Evolutionary conservation across 2,888 invertebrate genomes (phyloP), one percentile per base, ranked within the genome.

Genomic region (Cistogaster globosa): DNA sequence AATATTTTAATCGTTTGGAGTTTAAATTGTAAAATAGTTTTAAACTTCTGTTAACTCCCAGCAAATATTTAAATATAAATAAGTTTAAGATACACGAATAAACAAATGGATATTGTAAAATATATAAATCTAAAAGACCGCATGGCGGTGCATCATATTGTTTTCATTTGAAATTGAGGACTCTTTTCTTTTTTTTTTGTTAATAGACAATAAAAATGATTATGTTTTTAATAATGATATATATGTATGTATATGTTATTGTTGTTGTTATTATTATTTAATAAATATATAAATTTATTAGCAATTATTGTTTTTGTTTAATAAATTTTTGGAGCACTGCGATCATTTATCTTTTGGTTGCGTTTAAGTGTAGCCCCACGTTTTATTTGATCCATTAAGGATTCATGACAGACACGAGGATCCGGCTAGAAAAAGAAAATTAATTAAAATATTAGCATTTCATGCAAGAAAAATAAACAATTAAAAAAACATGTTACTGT

Each of bases 321-420:
- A 91, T 95, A 96, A 92, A 97, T 97, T 93, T 97, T 96, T 38
- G 97, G 97, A 84, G 97, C 97, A 68, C 97, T 97, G 87, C 97
- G 94, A 92, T 97, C 97, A 93, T 93, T 93, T 84, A 92, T 92
- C 88, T 92, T 93, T 88, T 92, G 91, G 87, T 97, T 96, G 89
- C 97, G 95, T 82, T 96, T 95, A 78, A 98, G 92, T 53, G 96
- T 95, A 20, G 97, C 97, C 79, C 98, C 98, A 86, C 96, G 94
- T 89, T 97, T 96, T 85, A 98, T 98, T 91, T 98, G 98, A 93
- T 98, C 98, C 97, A 98, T 97, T n/a, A 98, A 93, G 0, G 97
- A 97, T 87, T 97, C 97, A 92, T 97, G 96, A 89, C 96, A 96
- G 45, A 95, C 93, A 82, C 96, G 94, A 0, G 96, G 96, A 92